Conservation (phyloP, 1,140 invertebrate species). For the Anastrepha ludens region DNA sequence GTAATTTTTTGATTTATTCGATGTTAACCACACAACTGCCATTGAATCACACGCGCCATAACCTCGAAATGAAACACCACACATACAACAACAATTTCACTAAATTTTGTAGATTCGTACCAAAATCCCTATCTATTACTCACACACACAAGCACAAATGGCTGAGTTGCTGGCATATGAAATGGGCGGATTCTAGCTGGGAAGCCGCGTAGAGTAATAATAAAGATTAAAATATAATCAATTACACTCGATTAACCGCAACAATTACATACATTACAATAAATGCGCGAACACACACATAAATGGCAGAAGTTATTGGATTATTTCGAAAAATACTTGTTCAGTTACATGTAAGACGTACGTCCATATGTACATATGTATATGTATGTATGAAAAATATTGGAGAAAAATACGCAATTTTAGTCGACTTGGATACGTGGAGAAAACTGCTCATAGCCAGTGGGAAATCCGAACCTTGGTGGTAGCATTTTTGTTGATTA, state of each 20-base stretch:
- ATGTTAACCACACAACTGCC: constrained; percentile 47
- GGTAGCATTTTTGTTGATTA: too few species aligned
- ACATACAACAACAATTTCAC: constrained; percentile 7
- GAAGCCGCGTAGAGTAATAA: constrained; percentile 63
- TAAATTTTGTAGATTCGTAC: not conserved
- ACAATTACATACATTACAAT: constrained; percentile 72
- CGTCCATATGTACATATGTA: not conserved
- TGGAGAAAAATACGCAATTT: not conserved
- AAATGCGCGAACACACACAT: constrained; percentile 50
- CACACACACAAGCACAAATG: not conserved
- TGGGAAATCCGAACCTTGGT: not conserved
- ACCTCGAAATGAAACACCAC: constrained; percentile 31
- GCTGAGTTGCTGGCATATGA: not conserved
- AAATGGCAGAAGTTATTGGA: constrained; percentile 29
- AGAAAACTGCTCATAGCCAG: not conserved
- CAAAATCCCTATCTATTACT: not conserved
- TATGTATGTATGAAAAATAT: not conserved
- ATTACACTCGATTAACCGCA: constrained; percentile 73
- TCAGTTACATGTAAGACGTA: not conserved
- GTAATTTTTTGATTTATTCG: constrained; percentile 32
- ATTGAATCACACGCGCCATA: constrained; percentile 48
- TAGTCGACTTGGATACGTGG: not conserved
- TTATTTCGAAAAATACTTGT: not conserved
- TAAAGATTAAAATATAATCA: constrained; percentile 74
- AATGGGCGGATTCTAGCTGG: not conserved